Evolutionary conservation across 2,113 vertebrate genomes (phyloP), one percentile per base, ranked within the genome.

Genomic region (Oriolus oriolus): DNA sequence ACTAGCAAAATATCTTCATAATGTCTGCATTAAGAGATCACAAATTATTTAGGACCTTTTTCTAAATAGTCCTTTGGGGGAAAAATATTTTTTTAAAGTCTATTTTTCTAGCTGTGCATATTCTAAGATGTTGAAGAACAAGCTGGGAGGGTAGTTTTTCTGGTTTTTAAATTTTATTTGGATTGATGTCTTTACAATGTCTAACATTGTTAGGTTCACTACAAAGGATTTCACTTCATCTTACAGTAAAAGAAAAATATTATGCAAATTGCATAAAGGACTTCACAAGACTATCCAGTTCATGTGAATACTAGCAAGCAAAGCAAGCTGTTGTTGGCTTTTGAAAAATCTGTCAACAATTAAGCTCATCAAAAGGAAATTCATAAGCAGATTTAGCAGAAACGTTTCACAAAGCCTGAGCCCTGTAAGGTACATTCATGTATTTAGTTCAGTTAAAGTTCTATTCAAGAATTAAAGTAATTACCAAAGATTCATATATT

Each of bases 291-390:
- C 95, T 93, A 90, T n/a, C 83, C 83, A 84, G 93, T 94, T 91
- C 93, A 84, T 89, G 60, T 87, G 92, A 96, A 96, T 56, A 84
- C 92, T 45, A 92, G 88, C 92, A 89, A 96, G 90, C 31, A 94
- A 93, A 93, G 85, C 71, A 95, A 91, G 73, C 68, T 64, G 92
- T 74, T 94, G 92, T 68, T 93, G 64, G 88, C 79, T 95, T 96
- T 96, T 96, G 85, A 96, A 95, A 97, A 96, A 79, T 96, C 76
- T 96, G 96, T 93, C 95, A 96, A 96, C 93, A 96, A 96, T 94
- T 96, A 96, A 92, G 88, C 84, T 96, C 95, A 96, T 96, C 95
- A 95, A 96, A 97, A 89, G 65, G 60, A 96, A 96, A 95, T 93
- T 96, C 83, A 79, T 89, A 97, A 92, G 92, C 85, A 16, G 39